Conservation (phyloP, 2,888 invertebrate genomes). For the Chymomyza fuscimana region DNA sequence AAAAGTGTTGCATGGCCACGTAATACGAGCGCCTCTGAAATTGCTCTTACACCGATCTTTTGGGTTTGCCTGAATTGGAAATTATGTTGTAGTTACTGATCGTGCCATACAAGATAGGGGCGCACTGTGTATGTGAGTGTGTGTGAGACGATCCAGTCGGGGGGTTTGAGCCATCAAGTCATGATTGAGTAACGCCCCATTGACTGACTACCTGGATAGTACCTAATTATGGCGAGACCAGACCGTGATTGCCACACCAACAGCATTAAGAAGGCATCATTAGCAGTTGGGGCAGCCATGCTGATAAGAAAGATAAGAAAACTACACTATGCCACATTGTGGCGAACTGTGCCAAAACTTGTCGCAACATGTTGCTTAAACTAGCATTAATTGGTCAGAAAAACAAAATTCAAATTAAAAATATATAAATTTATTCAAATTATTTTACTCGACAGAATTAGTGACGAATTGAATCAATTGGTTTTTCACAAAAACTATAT, state of each 20-base stretch:
- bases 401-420: too few species aligned
- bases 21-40: conserved; percentile 64
- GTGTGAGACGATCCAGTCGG: conserved; percentile 35
- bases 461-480: too few species aligned
- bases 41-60: conserved; percentile 25
- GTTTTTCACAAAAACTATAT: too few species aligned
- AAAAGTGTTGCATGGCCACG: conserved; percentile 65
- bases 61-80: conserved; percentile 28
- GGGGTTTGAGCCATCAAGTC: conserved; percentile 76
- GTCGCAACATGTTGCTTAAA: too few species aligned
- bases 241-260: conserved; percentile 32
- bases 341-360: too few species aligned
- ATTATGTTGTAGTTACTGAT: conserved; percentile 70
- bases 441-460: too few species aligned
- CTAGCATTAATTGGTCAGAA: too few species aligned
- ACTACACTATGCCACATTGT: conserved; percentile 17
- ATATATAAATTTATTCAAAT: too few species aligned
- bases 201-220: conserved; percentile 40
- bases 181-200: conserved; percentile 77
- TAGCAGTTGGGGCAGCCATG: conserved; percentile 58
- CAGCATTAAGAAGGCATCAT: conserved; percentile 48
- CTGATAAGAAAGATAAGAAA: conserved; percentile 56
- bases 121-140: conserved; percentile 2
- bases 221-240: conserved; percentile 63
- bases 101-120: conserved; percentile 35